Evolutionary conservation across 2,888 invertebrate genomes (phyloP), one percentile per base, ranked within the genome.

Genomic region (Dione juno): DNA sequence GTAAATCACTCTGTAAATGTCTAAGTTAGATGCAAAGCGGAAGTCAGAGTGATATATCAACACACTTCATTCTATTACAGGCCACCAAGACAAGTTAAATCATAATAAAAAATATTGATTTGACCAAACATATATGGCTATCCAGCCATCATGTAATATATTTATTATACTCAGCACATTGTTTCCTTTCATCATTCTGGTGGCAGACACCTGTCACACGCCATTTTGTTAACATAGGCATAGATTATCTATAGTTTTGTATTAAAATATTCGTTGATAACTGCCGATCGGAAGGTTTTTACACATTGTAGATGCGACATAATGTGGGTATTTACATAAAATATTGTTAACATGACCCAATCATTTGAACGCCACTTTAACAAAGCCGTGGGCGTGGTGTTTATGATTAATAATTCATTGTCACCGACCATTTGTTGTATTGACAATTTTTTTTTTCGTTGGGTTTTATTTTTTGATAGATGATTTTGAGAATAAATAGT

Each of bases 251-350:
- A 35, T 16, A 11, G 10, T 43, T 37, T 67, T 52, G 28, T 71
- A 69, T 59, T 65, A 45, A 54, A 69, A 59, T 71, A 53, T 64
- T 65, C 53, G 40, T 13, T 40, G 45, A 69, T 71, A 66, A 59
- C 59, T 59, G 53, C 48, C 64, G 43, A 63, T 65, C 65, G 52
- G 58, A 19, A 69, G 65, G 16, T 68, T 66, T 68, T 69, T 37
- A 54, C 53, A 16, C 14, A 61, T 59, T 41, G 61, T 72, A 69
- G 16, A 68, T 54, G 37, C 13, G 58, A 53, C 65, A 61, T 68
- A 53, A 71, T 69, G 48, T 41, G 28, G 57, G 11, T 43, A 71
- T 70, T 70, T 63, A 19, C 58, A 64, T 66, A 69, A 59, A 48
- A 64, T 69, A 69, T 69, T 40, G 63, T 69, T 64, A 35, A 21